These are phyloP conservation scores for Cotesia congregata DNA, from an alignment of 2,888 invertebrate species.

Conservation along the genomic window DNA sequence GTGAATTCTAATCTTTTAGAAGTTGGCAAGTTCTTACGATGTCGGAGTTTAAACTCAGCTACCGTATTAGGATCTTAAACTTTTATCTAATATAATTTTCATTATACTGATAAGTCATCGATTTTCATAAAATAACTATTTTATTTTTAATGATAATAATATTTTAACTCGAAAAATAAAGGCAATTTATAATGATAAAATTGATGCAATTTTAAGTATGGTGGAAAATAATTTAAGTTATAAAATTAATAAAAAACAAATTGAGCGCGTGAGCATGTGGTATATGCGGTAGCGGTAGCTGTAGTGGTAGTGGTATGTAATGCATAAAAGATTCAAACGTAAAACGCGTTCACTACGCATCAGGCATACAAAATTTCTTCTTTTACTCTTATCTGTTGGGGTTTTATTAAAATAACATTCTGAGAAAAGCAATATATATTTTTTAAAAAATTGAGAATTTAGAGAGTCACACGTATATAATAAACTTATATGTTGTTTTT, in stretches of 20 bases:
- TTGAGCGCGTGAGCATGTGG: slow-evolving; percentile 22
- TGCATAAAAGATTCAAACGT: slow-evolving; percentile 36
- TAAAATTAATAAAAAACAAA: slow-evolving; percentile 6
- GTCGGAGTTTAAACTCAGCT: not conserved
- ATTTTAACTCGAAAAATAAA: no score
- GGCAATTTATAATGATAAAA: no score
- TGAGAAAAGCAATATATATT: slow-evolving; percentile 20
- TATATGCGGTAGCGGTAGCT: no score
- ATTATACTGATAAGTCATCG: not conserved
- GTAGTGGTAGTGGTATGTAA: not conserved
- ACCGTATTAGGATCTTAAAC: not conserved
- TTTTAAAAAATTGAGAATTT: not conserved
- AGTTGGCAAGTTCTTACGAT: not conserved
- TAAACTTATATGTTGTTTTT: slow-evolving; percentile 24
- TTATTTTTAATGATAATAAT: no score
- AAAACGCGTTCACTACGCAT: slow-evolving; percentile 37
- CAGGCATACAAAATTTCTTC: slow-evolving; percentile 37
- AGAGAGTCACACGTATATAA: slow-evolving; percentile 17
- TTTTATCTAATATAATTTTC: not conserved
- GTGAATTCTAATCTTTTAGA: not conserved
- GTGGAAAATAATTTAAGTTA: not conserved
- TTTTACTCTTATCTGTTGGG: not conserved
- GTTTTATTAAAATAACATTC: slow-evolving; percentile 11
- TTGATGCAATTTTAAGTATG: no score
- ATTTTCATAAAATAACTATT: no score